These are phyloP conservation scores for Stigmatopora nigra DNA, from an alignment of 2,113 vertebrate species.

Conservation along the genomic window DNA sequence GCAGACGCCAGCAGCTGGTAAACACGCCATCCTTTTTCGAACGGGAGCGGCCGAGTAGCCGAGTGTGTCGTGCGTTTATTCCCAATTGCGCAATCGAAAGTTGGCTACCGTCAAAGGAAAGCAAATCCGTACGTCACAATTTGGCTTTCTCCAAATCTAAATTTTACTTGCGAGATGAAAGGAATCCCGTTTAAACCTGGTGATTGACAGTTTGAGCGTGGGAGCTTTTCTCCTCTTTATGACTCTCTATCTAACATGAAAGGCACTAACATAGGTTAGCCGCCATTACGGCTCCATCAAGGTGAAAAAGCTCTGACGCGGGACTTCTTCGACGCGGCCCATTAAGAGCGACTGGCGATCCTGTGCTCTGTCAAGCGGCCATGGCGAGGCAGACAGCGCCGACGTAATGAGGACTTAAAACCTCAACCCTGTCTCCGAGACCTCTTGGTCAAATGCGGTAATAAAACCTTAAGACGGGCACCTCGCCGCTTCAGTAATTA, in stretches of 20 bases:
- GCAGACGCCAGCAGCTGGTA: constrained; percentile 65
- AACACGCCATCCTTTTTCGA: constrained; percentile 50
- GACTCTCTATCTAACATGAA: constrained; percentile 73
- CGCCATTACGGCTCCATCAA: constrained; percentile 73
- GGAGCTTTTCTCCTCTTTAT: constrained; percentile 67
- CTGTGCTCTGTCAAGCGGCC: constrained; percentile 68
- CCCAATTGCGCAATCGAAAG: constrained; percentile 43
- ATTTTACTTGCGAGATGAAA: constrained; percentile 5
- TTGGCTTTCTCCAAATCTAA: constrained; percentile 23
- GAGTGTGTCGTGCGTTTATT: constrained; percentile 16
- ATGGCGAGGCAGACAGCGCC: constrained; percentile 54
- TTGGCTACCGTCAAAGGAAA: constrained; percentile 18
- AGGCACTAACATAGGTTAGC: constrained; percentile 66
- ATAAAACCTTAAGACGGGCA: constrained; percentile 59
- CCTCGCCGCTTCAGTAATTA: constrained; percentile 51
- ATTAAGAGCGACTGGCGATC: constrained; percentile 64
- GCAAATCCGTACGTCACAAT: constrained; percentile 11
- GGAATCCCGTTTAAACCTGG: constrained; percentile 58
- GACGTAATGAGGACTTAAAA: constrained; percentile 70
- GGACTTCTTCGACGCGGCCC: constrained; percentile 53
- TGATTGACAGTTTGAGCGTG: constrained; percentile 79
- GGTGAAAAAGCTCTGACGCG: constrained; percentile 66
- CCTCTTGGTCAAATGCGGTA: constrained; percentile 57
- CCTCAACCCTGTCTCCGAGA: constrained; percentile 66
- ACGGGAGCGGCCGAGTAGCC: constrained; percentile 12